Evolutionary conservation across 2,888 invertebrate species (phyloP), one percentile per base, ranked within the genome.

Genomic region (Caenorhabditis afra): DNA sequence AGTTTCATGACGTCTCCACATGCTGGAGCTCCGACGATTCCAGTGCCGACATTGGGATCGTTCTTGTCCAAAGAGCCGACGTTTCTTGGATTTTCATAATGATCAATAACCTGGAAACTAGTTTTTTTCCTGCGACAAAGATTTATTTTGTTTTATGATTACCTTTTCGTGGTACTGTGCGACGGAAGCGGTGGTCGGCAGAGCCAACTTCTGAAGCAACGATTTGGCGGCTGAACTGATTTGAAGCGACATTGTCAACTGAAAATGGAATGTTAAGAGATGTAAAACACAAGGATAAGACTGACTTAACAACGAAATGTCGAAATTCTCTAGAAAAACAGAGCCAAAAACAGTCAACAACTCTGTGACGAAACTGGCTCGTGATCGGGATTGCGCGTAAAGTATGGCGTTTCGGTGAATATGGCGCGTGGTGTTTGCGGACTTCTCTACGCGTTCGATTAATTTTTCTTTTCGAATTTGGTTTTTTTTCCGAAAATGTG

Each of bases 1-100:
- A 99, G 92, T 91, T 99, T 99, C 99, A 99, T 99, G 23, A 99
- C 99, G 92, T 99, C 99, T 61, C 99, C 99, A 91, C 99, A 99
- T 18, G 99, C 98, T 2, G 99, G 99, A 4, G 99, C 99, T 22
- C 99, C 99, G 12, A 99, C 99, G 7, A 99, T 92, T 0, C 99
- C 99, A 2, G 99, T 99, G 0, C 99, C 99, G 37, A 99, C 97
- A 87, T 93, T 94, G 80, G 93, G 93, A 88, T 97, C 96, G 90
- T 95, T 94, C 91, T 99, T 99, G 91, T 99, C 96, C 87, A 99
- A 90, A 0, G 97, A 95, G 0, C 99, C 99, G 67, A 99, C 98
- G 92, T 99, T 99, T 76, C 98, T 93, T 0, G 99, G 99, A 91
- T 99, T 99, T 92, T 99, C 98, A 91, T 99, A 99, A 91, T 99